Evolutionary conservation across 1,140 invertebrate genomes (phyloP).

Genomic region (Drosophila aff.): DNA sequence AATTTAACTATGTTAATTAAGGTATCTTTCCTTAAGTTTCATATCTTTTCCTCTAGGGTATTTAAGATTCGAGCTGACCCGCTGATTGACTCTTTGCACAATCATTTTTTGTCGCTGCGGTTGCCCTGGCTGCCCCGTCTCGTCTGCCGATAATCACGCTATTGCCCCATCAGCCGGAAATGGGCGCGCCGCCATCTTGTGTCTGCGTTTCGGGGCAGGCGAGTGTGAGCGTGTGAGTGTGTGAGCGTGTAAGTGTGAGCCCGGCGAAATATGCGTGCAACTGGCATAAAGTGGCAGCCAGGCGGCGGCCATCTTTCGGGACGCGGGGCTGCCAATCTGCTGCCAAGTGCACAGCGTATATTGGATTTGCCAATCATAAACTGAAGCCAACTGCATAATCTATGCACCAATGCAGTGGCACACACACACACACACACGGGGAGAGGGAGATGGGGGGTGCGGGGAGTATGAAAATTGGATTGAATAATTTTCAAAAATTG

Average conservation of each 20-base stretch:
- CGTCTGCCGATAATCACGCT: constrained; percentile 78
- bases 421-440: constrained; percentile 10
- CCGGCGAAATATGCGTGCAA: constrained; percentile 73
- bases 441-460: background rate
- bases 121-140: constrained; percentile 52
- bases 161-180: constrained; percentile 80
- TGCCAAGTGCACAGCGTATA: constrained; percentile 79
- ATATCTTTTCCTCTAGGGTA: background rate
- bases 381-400: constrained; percentile 82
- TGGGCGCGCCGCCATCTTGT: constrained; percentile 76
- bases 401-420: constrained; percentile 68
- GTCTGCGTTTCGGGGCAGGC: constrained; percentile 43
- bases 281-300: constrained; percentile 75
- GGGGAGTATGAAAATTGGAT: constrained; percentile 35
- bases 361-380: constrained; percentile 83
- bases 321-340: constrained; percentile 61
- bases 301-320: constrained; percentile 31
- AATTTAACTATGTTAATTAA: too few species aligned
- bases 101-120: constrained; percentile 65
- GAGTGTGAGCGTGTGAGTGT: background rate
- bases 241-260: constrained; percentile 29
- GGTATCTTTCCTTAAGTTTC: background rate
- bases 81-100: constrained; percentile 10
- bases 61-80: background rate
- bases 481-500: constrained; percentile 29